Evolutionary conservation across 2,888 invertebrate species (phyloP).

Genomic region (Melanotus villosus): DNA sequence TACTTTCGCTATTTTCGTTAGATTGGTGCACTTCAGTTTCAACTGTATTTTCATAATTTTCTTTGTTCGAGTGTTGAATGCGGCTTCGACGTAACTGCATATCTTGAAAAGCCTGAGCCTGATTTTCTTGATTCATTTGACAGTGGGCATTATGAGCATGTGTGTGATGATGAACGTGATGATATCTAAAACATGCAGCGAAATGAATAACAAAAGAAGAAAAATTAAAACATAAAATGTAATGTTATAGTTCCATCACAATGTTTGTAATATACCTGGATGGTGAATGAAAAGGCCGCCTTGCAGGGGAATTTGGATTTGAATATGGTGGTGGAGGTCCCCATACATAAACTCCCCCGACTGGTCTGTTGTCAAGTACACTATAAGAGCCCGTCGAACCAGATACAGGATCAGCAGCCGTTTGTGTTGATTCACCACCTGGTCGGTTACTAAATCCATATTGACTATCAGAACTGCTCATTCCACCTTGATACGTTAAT

Average conservation of each 20-base stretch:
- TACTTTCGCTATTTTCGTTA: conserved; percentile 68
- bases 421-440: conserved; percentile 61
- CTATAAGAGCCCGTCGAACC: conserved; percentile 72
- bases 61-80: conserved; percentile 64
- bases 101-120: conserved; percentile 61
- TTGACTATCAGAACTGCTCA: conserved; percentile 84
- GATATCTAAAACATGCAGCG: too few relatives aligned
- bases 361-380: conserved; percentile 71
- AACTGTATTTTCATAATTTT: conserved; percentile 72
- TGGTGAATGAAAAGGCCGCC: conserved; percentile 68
- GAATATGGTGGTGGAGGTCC: conserved; percentile 93
- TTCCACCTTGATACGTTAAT: conserved; percentile 74
- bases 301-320: conserved; percentile 81
- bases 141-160: conserved; percentile 67
- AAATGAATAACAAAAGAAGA: too few relatives aligned
- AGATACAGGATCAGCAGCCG: conserved; percentile 62
- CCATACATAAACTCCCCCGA: conserved; percentile 79
- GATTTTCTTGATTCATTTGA: conserved; percentile 65
- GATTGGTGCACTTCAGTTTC: conserved; percentile 65
- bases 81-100: conserved; percentile 58
- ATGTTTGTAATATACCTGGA: conserved; percentile 57
- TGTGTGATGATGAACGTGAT: conserved; percentile 65
- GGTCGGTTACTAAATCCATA: conserved; percentile 80
- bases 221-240: neutral
- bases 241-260: too few relatives aligned